Conservation (phyloP, 2,888 invertebrate genomes). For the Nomada goodeniana region DNA sequence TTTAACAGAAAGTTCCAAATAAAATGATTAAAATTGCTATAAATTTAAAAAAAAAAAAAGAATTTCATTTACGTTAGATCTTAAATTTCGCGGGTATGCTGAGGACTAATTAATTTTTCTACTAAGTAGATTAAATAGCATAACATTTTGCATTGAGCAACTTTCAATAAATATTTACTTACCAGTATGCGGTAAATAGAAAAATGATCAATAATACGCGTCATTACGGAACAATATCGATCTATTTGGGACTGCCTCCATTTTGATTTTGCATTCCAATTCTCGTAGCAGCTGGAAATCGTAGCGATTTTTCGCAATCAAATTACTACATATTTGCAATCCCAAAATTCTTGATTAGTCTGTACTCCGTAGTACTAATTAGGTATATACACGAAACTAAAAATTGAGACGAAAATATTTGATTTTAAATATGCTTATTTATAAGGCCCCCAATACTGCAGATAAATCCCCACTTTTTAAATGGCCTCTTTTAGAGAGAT, state of each 20-base stretch:
- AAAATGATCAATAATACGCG: slow-evolving; percentile 72
- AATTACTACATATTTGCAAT: slow-evolving; percentile 18
- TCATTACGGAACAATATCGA: slow-evolving; percentile 76
- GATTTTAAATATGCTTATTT: slow-evolving; percentile 60
- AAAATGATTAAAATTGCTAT: background rate
- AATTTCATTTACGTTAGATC: background rate
- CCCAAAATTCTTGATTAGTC: slow-evolving; percentile 7
- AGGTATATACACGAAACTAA: slow-evolving; percentile 7
- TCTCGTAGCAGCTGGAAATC: slow-evolving; percentile 63
- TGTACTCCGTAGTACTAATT: slow-evolving; percentile 1
- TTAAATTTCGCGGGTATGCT: slow-evolving; percentile 60
- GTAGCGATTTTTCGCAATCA: slow-evolving; percentile 32
- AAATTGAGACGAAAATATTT: slow-evolving; percentile 21
- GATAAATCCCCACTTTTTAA: slow-evolving; percentile 53
- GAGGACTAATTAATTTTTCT: slow-evolving; percentile 16
- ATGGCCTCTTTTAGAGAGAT: slow-evolving; percentile 28
- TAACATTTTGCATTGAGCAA: background rate
- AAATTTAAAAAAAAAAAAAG: slow-evolving; percentile 45
- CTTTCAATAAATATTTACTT: slow-evolving; percentile 44
- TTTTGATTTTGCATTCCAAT: slow-evolving; percentile 78
- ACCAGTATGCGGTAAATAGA: slow-evolving; percentile 69
- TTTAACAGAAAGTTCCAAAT: background rate
- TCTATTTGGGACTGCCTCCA: slow-evolving; percentile 77
- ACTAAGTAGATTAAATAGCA: slow-evolving; percentile 1
- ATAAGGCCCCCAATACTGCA: slow-evolving; percentile 48